phyloP scores from a whole-genome alignment of 2,888 invertebrate species.

The Synanthedon tipuliformis region DNA sequence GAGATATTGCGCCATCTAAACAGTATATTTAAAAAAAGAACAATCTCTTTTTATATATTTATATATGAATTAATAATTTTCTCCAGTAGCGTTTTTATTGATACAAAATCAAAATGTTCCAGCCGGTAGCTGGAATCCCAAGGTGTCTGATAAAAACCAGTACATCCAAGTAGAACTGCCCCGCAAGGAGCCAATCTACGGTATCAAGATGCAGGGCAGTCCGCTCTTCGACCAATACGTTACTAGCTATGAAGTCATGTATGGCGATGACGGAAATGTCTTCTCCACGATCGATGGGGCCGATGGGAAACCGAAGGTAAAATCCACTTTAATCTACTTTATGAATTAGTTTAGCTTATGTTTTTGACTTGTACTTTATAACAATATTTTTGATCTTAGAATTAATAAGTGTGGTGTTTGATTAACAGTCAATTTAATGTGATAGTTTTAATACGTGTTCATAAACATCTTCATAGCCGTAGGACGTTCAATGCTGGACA shows the following conservation, averaged over 20 bases:
- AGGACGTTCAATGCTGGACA: too few species aligned
- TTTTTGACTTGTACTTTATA: too few species aligned
- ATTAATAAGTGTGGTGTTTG: background rate
- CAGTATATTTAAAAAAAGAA: too few species aligned
- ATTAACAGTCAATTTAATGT: background rate
- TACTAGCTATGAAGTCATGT: constrained; percentile 79
- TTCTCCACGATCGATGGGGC: constrained; percentile 72
- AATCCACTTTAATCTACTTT: too few species aligned
- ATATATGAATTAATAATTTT: too few species aligned
- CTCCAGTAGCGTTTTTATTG: background rate
- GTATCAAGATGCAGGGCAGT: constrained; percentile 79
- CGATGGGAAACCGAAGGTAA: constrained; percentile 65
- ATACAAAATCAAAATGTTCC: constrained; percentile 6
- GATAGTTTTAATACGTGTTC: too few species aligned
- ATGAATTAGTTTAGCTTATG: too few species aligned
- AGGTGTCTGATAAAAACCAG: constrained; percentile 69
- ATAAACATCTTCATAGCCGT: too few species aligned
- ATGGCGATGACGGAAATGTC: constrained; percentile 74
- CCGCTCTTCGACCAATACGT: constrained; percentile 78
- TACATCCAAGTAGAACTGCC: constrained; percentile 78
- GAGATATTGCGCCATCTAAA: too few species aligned
- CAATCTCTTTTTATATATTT: too few species aligned
- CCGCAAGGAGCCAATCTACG: constrained; percentile 77
- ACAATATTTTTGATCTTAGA: too few species aligned
- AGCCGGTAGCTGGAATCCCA: constrained; percentile 80